Evolutionary conservation across 1,140 invertebrate genomes (phyloP), one percentile per base, ranked within the genome.

Genomic region (Drosophila bipectinata): DNA sequence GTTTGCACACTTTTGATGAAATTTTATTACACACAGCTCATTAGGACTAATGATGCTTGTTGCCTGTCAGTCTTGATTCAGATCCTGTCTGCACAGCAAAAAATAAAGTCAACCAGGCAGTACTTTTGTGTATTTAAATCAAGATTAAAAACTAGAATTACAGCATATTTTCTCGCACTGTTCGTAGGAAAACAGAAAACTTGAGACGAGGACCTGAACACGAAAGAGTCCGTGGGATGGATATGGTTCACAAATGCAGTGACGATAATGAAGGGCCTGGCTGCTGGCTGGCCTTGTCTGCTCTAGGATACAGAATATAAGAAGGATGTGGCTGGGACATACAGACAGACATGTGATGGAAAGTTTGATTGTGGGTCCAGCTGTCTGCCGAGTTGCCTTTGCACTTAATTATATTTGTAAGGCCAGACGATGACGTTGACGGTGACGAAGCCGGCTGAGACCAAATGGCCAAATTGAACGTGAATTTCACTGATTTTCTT

Each of bases 21-120:
- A 85, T 85, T 80, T 80, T 80, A 85, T 85, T 85, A 77, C 81
- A 77, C 78, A 85, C 66, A 67, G 78, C 81, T 85, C 82, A 85
- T 85, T 85, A 87, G 77, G 71, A 85, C 82, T 85, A 85, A 85
- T 87, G 82, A 87, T 78, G 82, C 82, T 81, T 81, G 82, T 81
- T 80, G 59, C 49, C 81, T 69, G 77, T 77, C 81, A 85, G 71
- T 37, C 47, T 55, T 67, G 39, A 67, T 64, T 66, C 44, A 55
- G 30, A 63, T 73, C 52, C n/a, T 24, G 39, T 24, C 26, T 7
- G 15, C 26, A 55, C 59, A 39, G 39, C 7, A 26, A 15, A 8
- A 24, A 24, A 28, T 28, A 28, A 28, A 7, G 26, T 28, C 5
- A 28, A 28, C 1, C 5, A 7, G 26, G 26, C 5, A 28, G 6